Conservation (phyloP, 2,888 invertebrate genomes). For the Rhagophthalmus giganteus region DNA sequence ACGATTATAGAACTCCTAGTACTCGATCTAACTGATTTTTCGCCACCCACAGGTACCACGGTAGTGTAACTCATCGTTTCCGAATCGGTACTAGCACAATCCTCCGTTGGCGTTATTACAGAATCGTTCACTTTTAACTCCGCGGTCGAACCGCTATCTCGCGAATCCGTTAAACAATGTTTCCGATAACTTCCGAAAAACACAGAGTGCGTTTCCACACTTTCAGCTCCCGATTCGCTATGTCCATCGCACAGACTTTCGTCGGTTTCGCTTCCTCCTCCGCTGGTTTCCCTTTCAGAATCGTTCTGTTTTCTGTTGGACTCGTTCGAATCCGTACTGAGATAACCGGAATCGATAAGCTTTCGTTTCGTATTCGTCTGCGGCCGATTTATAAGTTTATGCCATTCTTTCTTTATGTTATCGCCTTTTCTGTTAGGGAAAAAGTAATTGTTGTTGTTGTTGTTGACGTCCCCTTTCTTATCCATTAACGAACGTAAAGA, state of each 20-base stretch:
- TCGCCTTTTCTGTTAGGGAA: conserved; percentile 22
- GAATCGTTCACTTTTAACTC: conserved; percentile 36
- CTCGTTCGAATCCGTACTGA: conserved; percentile 79
- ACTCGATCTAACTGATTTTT: conserved; percentile 11
- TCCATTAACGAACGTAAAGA: conserved; percentile 26
- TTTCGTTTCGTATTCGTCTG: conserved; percentile 29
- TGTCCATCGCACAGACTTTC: conserved; percentile 77
- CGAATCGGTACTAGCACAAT: conserved; percentile 53
- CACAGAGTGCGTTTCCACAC: conserved; percentile 84
- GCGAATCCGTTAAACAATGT: conserved; percentile 42
- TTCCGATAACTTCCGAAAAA: conserved; percentile 77
- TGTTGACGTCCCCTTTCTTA: conserved; percentile 9
- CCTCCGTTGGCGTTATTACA: conserved; percentile 38
- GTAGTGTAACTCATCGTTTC: conserved; percentile 58
- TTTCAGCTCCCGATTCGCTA: conserved; percentile 86
- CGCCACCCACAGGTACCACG: conserved; percentile 43
- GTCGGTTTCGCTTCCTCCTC: conserved; percentile 68
- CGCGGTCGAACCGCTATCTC: conserved; percentile 49
- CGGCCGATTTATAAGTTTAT: conserved; percentile 35
- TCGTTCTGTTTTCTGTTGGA: conserved; percentile 56
- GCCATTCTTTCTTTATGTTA: conserved; percentile 46
- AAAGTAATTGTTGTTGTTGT: conserved; percentile 12
- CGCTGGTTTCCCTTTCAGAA: conserved; percentile 55
- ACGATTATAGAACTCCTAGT: conserved; percentile 13
- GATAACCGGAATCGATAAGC: conserved; percentile 77